These are phyloP conservation scores for Micromys minutus DNA, from an alignment of 2,113 vertebrate genomes.

Conservation along the genomic window DNA sequence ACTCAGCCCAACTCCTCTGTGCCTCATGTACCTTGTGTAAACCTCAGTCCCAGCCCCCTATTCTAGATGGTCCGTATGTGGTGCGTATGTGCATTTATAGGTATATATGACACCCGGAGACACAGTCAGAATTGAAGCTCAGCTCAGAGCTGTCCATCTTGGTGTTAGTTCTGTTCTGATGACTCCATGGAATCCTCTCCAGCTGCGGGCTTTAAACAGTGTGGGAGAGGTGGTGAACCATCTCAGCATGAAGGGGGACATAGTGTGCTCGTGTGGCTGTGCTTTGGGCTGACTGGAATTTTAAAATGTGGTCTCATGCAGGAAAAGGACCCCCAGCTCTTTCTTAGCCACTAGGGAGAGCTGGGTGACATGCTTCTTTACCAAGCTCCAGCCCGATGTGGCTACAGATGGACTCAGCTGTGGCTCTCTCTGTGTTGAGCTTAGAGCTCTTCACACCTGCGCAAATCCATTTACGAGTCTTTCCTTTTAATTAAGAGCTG, in stretches of 20 bases:
- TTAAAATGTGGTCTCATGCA: slow-evolving; percentile 66
- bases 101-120: not conserved
- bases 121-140: not conserved
- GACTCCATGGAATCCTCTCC: slow-evolving; percentile 55
- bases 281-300: slow-evolving; percentile 75
- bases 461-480: slow-evolving; percentile 74
- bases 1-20: not conserved
- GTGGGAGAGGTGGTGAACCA: slow-evolving; percentile 70
- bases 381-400: not conserved
- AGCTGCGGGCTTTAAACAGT: slow-evolving; percentile 75
- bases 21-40: slow-evolving; percentile 22
- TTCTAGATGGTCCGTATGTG: not conserved
- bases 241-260: slow-evolving; percentile 60
- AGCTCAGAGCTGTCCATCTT: slow-evolving; percentile 25
- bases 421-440: not conserved
- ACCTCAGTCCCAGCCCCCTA: not conserved
- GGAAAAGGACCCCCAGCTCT: slow-evolving; percentile 5
- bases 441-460: slow-evolving; percentile 66
- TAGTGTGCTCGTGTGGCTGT: slow-evolving; percentile 55
- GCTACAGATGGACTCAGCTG: slow-evolving; percentile 43
- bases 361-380: not conserved
- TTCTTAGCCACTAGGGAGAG: slow-evolving; percentile 9
- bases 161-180: not conserved
- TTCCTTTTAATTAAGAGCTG: slow-evolving; percentile 83
- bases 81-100: not conserved